Base-by-base conservation (phyloP, 2,888 invertebrate genomes). In the Polyommatus iphigenia region DNA sequence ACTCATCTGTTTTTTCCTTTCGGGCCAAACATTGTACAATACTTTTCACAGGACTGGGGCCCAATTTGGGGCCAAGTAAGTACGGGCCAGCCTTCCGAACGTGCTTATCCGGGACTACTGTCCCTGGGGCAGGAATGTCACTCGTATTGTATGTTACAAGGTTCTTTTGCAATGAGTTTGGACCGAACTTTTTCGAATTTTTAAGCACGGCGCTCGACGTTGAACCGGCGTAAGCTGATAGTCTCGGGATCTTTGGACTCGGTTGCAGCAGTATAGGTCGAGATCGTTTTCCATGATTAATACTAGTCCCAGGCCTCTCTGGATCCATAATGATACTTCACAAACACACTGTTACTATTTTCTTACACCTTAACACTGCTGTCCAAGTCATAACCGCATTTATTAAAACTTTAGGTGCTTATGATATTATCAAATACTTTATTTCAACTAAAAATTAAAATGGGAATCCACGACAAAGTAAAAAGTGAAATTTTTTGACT, bases 1-100 rank as follows among this genome's bases (percentile, higher is more conserved):
- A 95, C 78, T 95, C 92, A 86, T 95, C 95, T 46, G 96, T 96
- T 76, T 95, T 95, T 84, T 96, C 96, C 84, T 95, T 96, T 78
- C 96, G 94, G 7, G 96, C 97, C 80, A 97, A 90, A 89, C 96
- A 97, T 84, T 97, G 97, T 6, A 96, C 96, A 84, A 97, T 96
- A 87, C 97, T 96, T 86, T 96, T 95, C 0, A 97, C 97, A 18
- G 97, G 97, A 79, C 96, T 96, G 7, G 95, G 96, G 0, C 96
- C 97, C 50, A 96, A 90, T 82, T 96, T 94, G 41, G 97, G 96
- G 2, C 97, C 97, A 75, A 97, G 86, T 73, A 96, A 89, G 85
- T 95, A 97, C 62, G 96, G 95, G 0, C 97, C 97, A 81, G 96
- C 96, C 84, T 95, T 95, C 83, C 95, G 95, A 13, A 95, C 92